These are phyloP conservation scores for Ara ararauna DNA, from an alignment of 2,797 vertebrate species.

Conservation along the genomic window DNA sequence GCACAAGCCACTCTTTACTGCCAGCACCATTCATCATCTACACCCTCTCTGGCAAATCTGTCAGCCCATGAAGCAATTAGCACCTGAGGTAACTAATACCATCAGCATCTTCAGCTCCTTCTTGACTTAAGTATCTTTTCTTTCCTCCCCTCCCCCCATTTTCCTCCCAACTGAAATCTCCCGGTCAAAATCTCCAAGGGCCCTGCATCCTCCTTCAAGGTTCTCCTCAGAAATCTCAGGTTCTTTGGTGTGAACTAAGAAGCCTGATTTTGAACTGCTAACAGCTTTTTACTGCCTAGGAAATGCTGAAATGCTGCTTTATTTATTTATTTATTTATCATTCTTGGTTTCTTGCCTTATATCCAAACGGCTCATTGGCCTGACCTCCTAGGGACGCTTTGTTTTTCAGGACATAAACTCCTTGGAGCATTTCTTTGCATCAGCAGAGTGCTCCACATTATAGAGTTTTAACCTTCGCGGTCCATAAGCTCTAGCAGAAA, in stretches of 20 bases:
- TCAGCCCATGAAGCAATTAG: background rate
- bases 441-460: background rate
- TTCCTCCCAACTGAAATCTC: background rate
- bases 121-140: background rate
- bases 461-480: background rate
- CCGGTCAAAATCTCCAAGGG: background rate
- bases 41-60: background rate
- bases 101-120: background rate
- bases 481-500: background rate
- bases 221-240: background rate
- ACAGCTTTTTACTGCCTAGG: background rate
- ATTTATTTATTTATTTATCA: constrained; percentile 11
- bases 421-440: background rate
- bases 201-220: background rate
- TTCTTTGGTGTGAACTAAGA: background rate
- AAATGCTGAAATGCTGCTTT: background rate
- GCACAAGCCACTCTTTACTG: background rate
- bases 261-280: background rate
- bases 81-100: background rate
- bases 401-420: constrained; percentile 19
- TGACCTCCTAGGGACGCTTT: background rate
- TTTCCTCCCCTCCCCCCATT: accelerated
- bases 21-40: background rate
- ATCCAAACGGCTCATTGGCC: constrained; percentile 21
- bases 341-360: background rate